phyloP scores from a whole-genome alignment of 2,113 vertebrate genomes.

The Hystrix brachyura region DNA sequence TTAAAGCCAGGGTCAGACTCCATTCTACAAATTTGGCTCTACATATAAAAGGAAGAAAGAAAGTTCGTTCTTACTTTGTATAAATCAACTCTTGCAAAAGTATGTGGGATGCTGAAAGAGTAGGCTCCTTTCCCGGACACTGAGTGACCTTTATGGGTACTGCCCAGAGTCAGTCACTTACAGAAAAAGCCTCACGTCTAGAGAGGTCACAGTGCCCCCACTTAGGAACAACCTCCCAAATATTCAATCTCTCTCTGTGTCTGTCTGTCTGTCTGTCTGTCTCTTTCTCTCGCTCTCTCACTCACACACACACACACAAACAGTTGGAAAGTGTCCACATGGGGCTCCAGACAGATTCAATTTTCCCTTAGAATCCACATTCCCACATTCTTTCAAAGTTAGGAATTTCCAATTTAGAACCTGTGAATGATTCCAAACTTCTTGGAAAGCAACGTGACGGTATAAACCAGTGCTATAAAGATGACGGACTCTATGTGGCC shows the following conservation, averaged over 20 bases:
- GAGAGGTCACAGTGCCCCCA: background rate
- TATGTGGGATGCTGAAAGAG: background rate
- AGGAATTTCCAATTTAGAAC: slow-evolving; percentile 46
- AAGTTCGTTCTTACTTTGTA: slow-evolving; percentile 1
- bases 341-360: background rate
- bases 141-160: background rate
- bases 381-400: slow-evolving; percentile 40
- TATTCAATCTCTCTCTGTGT: background rate
- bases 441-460: slow-evolving; percentile 26
- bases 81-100: slow-evolving; percentile 52
- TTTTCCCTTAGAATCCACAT: background rate
- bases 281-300: background rate
- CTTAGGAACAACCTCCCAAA: background rate
- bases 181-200: background rate
- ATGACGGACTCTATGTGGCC: background rate
- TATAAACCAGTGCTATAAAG: background rate
- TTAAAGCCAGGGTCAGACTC: background rate
- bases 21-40: background rate
- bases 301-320: background rate
- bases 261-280: background rate
- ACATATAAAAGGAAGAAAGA: slow-evolving; percentile 6
- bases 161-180: background rate
- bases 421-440: slow-evolving; percentile 42
- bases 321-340: background rate
- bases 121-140: background rate